These are phyloP conservation scores for Leucozona laternaria DNA, from an alignment of 2,888 invertebrate species.

Conservation along the genomic window DNA sequence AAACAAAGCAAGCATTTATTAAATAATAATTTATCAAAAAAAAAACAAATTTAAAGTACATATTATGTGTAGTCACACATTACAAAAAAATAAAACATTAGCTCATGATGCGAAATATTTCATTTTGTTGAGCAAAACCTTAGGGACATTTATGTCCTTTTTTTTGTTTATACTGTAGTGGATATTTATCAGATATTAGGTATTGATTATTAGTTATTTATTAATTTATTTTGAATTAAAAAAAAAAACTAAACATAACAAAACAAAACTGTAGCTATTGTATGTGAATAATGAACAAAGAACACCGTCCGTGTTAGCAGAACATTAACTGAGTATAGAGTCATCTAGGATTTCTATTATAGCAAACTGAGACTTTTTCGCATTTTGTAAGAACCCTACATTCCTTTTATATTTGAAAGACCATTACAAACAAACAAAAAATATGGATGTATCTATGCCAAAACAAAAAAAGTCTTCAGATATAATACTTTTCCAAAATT, in stretches of 20 bases:
- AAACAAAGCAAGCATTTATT: constrained; percentile 57
- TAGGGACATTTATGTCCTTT: constrained; percentile 32
- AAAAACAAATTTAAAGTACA: constrained; percentile 39
- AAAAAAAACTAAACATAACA: no score
- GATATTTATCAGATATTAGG: constrained; percentile 50
- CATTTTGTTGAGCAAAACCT: constrained; percentile 39
- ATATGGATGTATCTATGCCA: constrained; percentile 49
- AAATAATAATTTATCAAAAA: constrained; percentile 18
- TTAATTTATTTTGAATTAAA: constrained; percentile 62
- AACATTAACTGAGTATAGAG: constrained; percentile 56
- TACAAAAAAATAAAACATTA: constrained; percentile 12
- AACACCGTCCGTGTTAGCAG: constrained; percentile 75
- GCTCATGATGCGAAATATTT: constrained; percentile 27
- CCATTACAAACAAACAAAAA: not conserved
- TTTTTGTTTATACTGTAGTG: constrained; percentile 63
- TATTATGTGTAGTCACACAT: constrained; percentile 63
- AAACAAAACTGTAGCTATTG: constrained; percentile 53
- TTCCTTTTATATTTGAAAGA: constrained; percentile 30
- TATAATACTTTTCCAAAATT: constrained; percentile 57
- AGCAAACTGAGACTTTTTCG: constrained; percentile 53
- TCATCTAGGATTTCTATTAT: constrained; percentile 33
- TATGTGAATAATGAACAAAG: constrained; percentile 65
- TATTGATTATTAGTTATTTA: constrained; percentile 54
- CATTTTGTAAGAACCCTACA: constrained; percentile 19
- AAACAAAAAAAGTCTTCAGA: constrained; percentile 41